Conservation (phyloP, 1,140 invertebrate genomes). For the Mylabris phalerata region DNA sequence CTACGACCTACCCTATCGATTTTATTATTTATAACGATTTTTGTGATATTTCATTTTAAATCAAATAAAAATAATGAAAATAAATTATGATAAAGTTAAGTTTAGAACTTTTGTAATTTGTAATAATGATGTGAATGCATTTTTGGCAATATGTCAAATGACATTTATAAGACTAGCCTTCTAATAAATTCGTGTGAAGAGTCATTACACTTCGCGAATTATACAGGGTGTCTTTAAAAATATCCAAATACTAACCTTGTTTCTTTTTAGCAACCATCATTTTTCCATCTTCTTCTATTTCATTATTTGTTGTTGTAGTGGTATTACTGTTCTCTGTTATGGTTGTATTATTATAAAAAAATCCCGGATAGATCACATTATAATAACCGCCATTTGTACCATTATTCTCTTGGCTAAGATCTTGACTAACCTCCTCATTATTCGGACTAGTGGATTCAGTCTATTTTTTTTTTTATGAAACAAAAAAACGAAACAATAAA, state of each 20-base stretch:
- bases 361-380: constrained; percentile 33
- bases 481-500: not conserved
- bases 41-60: no score
- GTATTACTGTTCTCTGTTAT: no score
- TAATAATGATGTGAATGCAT: not conserved
- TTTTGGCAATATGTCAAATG: not conserved
- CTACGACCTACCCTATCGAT: no score
- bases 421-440: constrained; percentile 38
- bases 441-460: constrained; percentile 39
- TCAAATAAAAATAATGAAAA: no score
- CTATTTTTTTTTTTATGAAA: constrained; percentile 21
- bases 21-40: no score
- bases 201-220: not conserved
- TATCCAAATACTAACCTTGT: constrained; percentile 3
- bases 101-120: no score
- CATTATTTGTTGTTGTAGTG: constrained; percentile 1
- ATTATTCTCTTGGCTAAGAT: constrained; percentile 28
- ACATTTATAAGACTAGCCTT: not conserved
- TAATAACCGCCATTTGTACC: constrained; percentile 28
- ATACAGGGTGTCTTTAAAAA: no score
- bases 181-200: not conserved
- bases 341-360: constrained; percentile 27
- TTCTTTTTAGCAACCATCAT: not conserved
- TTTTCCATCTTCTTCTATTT: no score
- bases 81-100: no score